These are phyloP conservation scores for Acanthosepion pharaonis DNA, from an alignment of 2,888 invertebrate genomes.

Conservation along the genomic window DNA sequence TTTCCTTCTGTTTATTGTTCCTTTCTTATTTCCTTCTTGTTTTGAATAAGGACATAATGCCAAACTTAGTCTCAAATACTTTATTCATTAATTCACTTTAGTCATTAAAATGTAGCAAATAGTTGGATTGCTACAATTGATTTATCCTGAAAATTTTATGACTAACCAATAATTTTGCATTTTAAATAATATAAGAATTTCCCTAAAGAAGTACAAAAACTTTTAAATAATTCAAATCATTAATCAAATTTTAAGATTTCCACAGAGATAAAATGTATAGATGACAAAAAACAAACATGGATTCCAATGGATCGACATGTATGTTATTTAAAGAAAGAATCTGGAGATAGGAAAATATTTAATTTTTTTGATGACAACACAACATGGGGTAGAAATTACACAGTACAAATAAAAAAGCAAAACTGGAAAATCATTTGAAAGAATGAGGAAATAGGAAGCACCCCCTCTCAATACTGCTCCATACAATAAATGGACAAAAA, in stretches of 20 bases:
- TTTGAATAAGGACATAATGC: background rate
- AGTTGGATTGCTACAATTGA: background rate
- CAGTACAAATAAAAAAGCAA: background rate
- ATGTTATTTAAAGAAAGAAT: background rate
- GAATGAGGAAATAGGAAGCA: background rate
- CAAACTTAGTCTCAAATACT: background rate
- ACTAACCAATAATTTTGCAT: background rate
- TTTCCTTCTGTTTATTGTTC: no score
- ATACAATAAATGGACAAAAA: background rate
- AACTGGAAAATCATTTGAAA: background rate
- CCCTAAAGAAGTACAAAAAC: no score
- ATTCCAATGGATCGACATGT: background rate
- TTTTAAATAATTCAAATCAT: no score
- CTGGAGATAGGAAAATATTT: background rate
- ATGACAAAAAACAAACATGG: background rate
- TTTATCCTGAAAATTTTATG: background rate
- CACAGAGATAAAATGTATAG: no score
- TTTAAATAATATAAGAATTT: no score
- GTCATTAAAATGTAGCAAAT: background rate
- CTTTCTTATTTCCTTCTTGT: no score
- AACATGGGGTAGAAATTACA: background rate
- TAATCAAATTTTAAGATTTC: no score
- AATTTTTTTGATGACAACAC: background rate
- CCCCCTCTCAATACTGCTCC: background rate
- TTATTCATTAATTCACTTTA: background rate